Conservation (phyloP, 2,113 vertebrate genomes). For the Tiliqua scincoides region DNA sequence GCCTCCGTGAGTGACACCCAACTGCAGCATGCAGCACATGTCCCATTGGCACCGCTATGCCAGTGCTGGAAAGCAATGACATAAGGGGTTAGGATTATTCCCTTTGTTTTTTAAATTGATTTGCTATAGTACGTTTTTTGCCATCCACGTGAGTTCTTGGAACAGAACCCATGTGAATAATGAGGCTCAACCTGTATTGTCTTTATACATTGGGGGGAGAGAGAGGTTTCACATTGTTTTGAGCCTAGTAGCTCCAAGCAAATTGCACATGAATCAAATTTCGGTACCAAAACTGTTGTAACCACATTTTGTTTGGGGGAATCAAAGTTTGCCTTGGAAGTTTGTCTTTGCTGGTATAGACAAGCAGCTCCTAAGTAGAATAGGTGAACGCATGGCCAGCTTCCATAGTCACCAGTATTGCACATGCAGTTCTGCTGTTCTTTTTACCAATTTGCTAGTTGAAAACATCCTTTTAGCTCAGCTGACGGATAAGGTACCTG, state of each 20-base stretch:
- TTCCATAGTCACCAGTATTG: not conserved
- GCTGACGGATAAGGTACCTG: constrained; percentile 31
- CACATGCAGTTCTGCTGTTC: not conserved
- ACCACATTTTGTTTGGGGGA: not conserved
- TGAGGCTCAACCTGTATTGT: too few relatives aligned
- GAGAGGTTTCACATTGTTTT: too few relatives aligned
- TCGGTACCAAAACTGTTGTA: not conserved
- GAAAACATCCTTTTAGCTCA: not conserved
- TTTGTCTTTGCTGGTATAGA: not conserved
- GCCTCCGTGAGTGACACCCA: too few relatives aligned
- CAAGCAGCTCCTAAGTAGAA: not conserved
- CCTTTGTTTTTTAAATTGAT: too few relatives aligned
- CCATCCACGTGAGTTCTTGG: not conserved
- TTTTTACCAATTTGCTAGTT: not conserved
- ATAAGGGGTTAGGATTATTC: too few relatives aligned
- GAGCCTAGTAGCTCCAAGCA: too few relatives aligned
- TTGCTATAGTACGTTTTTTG: too few relatives aligned
- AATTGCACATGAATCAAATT: not conserved
- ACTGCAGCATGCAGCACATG: too few relatives aligned
- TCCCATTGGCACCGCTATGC: too few relatives aligned
- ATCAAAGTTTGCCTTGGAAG: not conserved
- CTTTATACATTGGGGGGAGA: too few relatives aligned
- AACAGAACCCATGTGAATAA: not conserved
- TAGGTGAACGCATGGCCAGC: not conserved
- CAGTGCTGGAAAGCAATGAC: too few relatives aligned